Evolutionary conservation across 2,797 vertebrate genomes (phyloP).

Genomic region (Cheirogaleus major): DNA sequence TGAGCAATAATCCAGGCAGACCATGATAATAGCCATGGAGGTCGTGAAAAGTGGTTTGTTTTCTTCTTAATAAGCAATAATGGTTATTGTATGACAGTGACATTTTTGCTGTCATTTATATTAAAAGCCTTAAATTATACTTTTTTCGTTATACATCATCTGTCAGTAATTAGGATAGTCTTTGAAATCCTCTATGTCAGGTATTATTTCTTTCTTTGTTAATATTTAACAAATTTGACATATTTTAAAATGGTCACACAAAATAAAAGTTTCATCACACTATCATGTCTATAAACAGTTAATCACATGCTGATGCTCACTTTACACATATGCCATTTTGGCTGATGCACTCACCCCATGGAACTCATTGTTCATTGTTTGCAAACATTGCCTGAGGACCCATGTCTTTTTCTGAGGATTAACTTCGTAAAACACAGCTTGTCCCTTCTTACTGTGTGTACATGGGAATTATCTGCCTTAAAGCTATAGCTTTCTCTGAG

Average conservation of each 20-base stretch:
- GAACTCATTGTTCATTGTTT: conserved; percentile 63
- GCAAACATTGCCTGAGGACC: conserved; percentile 60
- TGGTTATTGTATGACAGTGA: not conserved
- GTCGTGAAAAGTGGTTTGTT: not conserved
- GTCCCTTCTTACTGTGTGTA: conserved; percentile 59
- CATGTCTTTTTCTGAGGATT: conserved; percentile 59
- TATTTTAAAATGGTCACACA: conserved; percentile 45
- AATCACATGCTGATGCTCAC: not conserved
- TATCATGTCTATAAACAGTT: not conserved
- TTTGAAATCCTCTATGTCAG: conserved; percentile 23
- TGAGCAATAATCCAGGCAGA: not conserved
- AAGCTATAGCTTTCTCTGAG: conserved; percentile 44
- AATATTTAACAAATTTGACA: conserved; percentile 42
- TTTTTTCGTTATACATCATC: not conserved
- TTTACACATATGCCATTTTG: not conserved
- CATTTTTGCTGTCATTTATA: conserved; percentile 31
- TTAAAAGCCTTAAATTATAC: conserved; percentile 43
- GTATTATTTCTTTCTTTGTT: conserved; percentile 4
- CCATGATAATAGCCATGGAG: not conserved
- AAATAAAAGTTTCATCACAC: not conserved
- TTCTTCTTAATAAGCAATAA: conserved; percentile 24
- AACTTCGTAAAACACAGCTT: conserved; percentile 60
- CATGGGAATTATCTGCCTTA: conserved; percentile 67
- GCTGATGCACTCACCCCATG: not conserved
- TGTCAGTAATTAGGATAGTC: conserved; percentile 15